A percentile compares a stretch with the other conserved stretches of the same genome.
Evolutionary conservation across 2,113 vertebrate genomes (phyloP).

Genomic region (Nicator chloris): DNA sequence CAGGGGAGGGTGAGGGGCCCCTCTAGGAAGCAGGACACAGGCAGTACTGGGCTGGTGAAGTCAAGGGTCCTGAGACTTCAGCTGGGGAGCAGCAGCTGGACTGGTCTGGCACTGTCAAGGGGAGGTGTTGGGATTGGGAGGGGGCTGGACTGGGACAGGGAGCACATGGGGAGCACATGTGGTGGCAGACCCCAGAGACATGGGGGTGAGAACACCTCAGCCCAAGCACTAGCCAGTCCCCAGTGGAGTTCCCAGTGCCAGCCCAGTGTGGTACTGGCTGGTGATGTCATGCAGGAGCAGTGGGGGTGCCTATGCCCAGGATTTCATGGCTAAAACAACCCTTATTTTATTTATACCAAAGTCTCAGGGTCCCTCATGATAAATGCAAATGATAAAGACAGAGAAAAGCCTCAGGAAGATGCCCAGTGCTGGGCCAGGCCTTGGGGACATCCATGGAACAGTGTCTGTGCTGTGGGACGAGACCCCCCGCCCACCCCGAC

Average conservation of each 20-base stretch:
- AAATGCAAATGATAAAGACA: not conserved
- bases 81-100: not conserved
- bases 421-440: not conserved
- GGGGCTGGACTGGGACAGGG: fast-evolving
- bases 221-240: not conserved
- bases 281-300: fast-evolving
- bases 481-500: fast-evolving
- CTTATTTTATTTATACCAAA: conserved; percentile 32
- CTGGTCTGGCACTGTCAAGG: fast-evolving
- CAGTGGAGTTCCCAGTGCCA: not conserved
- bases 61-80: not conserved
- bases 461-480: fast-evolving
- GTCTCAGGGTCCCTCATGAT: not conserved
- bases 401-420: not conserved
- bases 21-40: fast-evolving
- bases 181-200: not conserved
- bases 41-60: not conserved
- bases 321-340: not conserved
- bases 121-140: fast-evolving
- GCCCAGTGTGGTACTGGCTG: not conserved
- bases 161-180: fast-evolving
- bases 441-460: fast-evolving
- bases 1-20: fast-evolving
- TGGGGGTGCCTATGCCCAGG: fast-evolving
- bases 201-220: not conserved